Evolutionary conservation across 2,113 vertebrate genomes (phyloP).

Genomic region (Anarhynchus alexandrinus): DNA sequence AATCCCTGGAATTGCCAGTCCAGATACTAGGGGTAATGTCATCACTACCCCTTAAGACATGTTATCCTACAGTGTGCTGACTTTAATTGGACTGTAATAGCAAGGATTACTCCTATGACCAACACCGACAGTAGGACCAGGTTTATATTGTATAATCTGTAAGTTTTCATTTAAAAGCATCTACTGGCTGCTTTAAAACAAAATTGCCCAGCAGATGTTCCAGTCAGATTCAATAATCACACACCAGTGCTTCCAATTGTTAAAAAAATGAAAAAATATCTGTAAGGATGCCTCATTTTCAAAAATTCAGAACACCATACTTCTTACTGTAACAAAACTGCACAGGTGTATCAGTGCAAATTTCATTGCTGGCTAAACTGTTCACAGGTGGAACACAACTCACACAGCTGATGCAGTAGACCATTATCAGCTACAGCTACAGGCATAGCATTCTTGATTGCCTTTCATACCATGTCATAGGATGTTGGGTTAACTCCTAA

Average conservation of each 20-base stretch:
- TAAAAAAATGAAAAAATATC: neutral
- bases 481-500: neutral
- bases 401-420: neutral
- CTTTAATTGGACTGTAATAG: neutral
- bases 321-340: neutral
- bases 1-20: neutral
- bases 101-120: neutral
- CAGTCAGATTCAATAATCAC: neutral
- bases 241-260: neutral
- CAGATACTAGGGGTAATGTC: neutral
- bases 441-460: accelerated
- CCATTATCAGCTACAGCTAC: neutral
- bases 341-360: neutral
- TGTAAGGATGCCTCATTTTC: neutral
- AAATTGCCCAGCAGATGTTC: conserved; percentile 10
- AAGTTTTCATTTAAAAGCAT: neutral
- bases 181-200: neutral
- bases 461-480: neutral
- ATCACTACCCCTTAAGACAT: neutral
- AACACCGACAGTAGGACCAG: neutral
- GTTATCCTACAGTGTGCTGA: neutral
- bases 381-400: neutral
- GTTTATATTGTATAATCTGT: neutral
- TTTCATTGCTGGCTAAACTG: neutral
- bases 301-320: neutral